These are phyloP conservation scores for Ennomos erosarius DNA, from an alignment of 2,888 invertebrate genomes.

Conservation along the genomic window DNA sequence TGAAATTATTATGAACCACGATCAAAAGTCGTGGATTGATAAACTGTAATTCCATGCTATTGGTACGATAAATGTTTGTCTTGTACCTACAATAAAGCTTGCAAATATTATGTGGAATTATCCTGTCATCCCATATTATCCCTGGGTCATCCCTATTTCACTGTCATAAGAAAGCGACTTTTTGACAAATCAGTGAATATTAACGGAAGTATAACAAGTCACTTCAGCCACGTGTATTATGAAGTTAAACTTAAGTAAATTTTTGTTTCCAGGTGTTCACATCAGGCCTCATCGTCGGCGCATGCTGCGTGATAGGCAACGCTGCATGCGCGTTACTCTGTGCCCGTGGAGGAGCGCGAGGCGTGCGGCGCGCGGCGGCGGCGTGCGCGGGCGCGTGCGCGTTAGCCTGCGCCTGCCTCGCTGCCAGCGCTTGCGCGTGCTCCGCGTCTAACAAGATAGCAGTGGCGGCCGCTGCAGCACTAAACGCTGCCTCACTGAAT, in stretches of 20 bases:
- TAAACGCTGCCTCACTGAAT: conserved; percentile 76
- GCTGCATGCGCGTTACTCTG: conserved; percentile 68
- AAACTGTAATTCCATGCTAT: too few relatives aligned
- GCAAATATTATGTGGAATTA: too few relatives aligned
- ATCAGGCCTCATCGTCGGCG: conserved; percentile 75
- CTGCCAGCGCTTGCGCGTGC: conserved; percentile 71
- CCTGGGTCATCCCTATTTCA: too few relatives aligned
- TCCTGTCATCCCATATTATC: too few relatives aligned
- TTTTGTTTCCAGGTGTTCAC: conserved; percentile 65
- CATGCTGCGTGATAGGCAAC: conserved; percentile 74
- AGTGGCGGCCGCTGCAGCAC: conserved; percentile 72
- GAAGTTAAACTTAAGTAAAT: not conserved
- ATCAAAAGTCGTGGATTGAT: too few relatives aligned
- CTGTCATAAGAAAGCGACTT: too few relatives aligned
- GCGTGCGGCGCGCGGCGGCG: conserved; percentile 69
- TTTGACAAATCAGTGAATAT: too few relatives aligned
- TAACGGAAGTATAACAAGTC: too few relatives aligned
- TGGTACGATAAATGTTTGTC: too few relatives aligned
- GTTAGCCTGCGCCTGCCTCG: conserved; percentile 65
- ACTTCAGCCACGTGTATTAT: too few relatives aligned
- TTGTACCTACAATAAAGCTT: too few relatives aligned
- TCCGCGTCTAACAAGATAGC: conserved; percentile 60
- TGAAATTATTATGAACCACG: too few relatives aligned
- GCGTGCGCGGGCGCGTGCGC: conserved; percentile 72
- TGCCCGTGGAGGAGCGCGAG: conserved; percentile 66